A percentile compares a stretch with the other conserved stretches of the same genome.
phyloP scores from a whole-genome alignment of 1,140 invertebrate genomes.

The Piezodorus guildinii region DNA sequence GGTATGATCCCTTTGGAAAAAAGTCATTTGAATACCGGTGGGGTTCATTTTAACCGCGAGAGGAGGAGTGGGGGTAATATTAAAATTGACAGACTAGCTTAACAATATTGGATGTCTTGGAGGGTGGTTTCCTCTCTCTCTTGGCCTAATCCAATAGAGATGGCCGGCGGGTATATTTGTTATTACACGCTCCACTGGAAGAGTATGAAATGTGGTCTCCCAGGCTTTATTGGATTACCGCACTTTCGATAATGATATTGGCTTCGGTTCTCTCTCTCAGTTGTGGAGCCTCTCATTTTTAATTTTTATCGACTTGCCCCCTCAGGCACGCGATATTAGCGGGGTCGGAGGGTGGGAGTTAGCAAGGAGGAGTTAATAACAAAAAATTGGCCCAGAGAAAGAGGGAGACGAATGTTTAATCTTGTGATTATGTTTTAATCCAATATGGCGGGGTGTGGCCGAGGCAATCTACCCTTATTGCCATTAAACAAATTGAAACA shows the following conservation, averaged over 20 bases:
- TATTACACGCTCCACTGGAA: constrained; percentile 6
- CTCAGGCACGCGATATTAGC: no score
- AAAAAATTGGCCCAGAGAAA: no score
- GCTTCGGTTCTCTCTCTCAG: no score
- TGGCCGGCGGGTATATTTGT: constrained; percentile 1
- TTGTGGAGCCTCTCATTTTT: no score
- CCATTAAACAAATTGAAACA: constrained; percentile 25
- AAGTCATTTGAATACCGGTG: no score
- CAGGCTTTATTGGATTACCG: neutral
- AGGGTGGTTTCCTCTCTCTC: no score
- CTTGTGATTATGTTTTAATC: constrained; percentile 24
- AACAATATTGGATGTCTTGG: no score
- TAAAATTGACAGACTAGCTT: no score
- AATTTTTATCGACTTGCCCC: no score
- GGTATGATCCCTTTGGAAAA: no score
- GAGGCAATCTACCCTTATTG: constrained; percentile 24
- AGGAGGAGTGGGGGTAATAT: no score
- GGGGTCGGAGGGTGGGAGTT: neutral
- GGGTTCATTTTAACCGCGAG: no score
- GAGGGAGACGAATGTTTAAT: constrained; percentile 22
- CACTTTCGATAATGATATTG: constrained; percentile 9
- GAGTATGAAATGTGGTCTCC: constrained; percentile 3
- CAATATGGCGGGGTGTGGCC: constrained; percentile 24
- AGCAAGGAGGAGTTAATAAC: neutral
- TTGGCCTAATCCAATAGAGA: constrained; percentile 4